Conservation (phyloP, 2,797 vertebrate genomes). For the Basileuterus tristriatus region DNA sequence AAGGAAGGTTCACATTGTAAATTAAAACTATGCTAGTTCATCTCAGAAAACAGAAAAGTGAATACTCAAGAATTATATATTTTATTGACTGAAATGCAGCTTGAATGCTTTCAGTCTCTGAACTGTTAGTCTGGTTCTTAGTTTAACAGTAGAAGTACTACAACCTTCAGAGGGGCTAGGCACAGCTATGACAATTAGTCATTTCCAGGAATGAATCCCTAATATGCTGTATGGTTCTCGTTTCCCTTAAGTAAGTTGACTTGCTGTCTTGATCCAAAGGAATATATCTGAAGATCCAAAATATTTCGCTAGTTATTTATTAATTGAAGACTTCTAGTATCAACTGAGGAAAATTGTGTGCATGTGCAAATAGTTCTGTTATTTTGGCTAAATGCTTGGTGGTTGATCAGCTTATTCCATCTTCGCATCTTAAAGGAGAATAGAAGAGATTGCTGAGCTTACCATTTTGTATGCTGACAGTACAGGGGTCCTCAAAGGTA, state of each 20-base stretch:
- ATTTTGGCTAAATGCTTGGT: background rate
- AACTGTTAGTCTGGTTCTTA: background rate
- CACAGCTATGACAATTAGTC: background rate
- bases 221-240: background rate
- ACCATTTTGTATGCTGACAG: constrained; percentile 75
- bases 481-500: constrained; percentile 73
- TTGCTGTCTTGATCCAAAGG: background rate
- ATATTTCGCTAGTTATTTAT: background rate
- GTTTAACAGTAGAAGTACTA: background rate
- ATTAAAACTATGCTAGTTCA: background rate
- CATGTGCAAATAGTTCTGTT: background rate
- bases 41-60: background rate
- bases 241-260: background rate
- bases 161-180: background rate
- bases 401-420: background rate
- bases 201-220: background rate
- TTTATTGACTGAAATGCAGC: background rate
- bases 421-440: background rate
- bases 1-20: background rate
- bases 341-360: background rate
- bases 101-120: background rate
- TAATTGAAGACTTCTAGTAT: background rate
- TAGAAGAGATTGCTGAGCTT: background rate
- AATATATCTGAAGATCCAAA: background rate
- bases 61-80: background rate